Base-by-base conservation (phyloP, 2,888 invertebrate genomes). In the Limnephilus lunatus region DNA sequence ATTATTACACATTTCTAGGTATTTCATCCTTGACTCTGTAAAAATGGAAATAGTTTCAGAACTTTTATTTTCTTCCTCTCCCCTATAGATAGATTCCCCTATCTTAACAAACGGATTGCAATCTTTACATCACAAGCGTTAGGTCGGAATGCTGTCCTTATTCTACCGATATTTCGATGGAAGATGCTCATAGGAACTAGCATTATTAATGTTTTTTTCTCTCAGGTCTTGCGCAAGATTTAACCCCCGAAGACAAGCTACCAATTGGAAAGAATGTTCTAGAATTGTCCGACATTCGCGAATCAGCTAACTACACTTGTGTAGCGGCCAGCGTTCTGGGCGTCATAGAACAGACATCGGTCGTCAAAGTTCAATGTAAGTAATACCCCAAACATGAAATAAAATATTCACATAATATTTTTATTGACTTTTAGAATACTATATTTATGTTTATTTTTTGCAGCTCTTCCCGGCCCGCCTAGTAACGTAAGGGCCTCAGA, bases 221-320 rank as follows among this genome's bases (percentile, higher is more conserved):
- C 35, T 31, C 94, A 97, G 97, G 97, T 90, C 96, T 97, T 68
- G 97, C 97, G 15, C 97, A 97, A 95, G 99, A 99, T 95, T 95
- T 99, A 94, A 98, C 98, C 0, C 98, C 98, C 0, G 98, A 98
- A 95, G 98, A 99, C 95, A 97, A 98, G 94, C 97, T 98, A 92
- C 97, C 98, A 0, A 97, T 98, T 88, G 98, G 98, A 44, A 97
- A 97, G 93, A 99, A 99, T 95, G 98, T 98, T 25, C 96, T 99
- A 85, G 97, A 97, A 94, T 95, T 99, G 94, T 97, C 97, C 90
- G 98, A 99, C 95, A 98, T 99, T 94, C 97, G 98, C 94, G 98
- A 99, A 95, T 98, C 99, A 0, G 98, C 98, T 35, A 99, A 99
- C 96, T 99, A 99, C 96, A 99, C 99, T 0, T 99, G 99, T 95